These are phyloP conservation scores for Lagopus muta DNA, from an alignment of 2,113 vertebrate genomes.

Conservation along the genomic window DNA sequence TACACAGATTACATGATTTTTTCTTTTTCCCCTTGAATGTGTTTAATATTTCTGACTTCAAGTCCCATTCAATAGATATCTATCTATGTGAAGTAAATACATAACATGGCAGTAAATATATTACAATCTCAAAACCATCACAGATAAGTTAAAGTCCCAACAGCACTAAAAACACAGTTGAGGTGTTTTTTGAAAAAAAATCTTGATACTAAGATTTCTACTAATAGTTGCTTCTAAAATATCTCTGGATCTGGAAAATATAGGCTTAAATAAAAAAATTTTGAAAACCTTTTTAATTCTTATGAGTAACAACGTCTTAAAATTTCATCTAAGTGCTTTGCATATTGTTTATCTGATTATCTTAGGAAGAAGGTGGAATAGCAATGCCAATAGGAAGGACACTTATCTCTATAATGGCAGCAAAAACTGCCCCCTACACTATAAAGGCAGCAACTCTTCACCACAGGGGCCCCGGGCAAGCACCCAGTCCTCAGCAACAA, in stretches of 20 bases:
- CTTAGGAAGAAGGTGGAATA: background rate
- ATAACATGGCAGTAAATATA: background rate
- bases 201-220: background rate
- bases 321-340: background rate
- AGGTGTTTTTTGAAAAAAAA: background rate
- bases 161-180: background rate
- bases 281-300: background rate
- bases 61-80: background rate
- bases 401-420: fast-evolving
- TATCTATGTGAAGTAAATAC: background rate
- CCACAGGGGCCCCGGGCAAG: too few relatives aligned
- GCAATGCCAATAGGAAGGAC: background rate
- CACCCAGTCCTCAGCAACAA: too few relatives aligned
- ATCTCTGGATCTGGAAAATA: background rate
- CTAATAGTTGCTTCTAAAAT: background rate
- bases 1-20: background rate
- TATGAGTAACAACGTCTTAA: background rate
- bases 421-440: background rate
- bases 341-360: background rate
- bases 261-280: background rate
- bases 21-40: background rate
- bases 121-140: background rate
- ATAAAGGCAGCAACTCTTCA: too few relatives aligned
- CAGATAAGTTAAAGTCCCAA: background rate
- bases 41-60: background rate